Conservation (phyloP, 2,888 invertebrate species). For the Calliphora vomitoria region DNA sequence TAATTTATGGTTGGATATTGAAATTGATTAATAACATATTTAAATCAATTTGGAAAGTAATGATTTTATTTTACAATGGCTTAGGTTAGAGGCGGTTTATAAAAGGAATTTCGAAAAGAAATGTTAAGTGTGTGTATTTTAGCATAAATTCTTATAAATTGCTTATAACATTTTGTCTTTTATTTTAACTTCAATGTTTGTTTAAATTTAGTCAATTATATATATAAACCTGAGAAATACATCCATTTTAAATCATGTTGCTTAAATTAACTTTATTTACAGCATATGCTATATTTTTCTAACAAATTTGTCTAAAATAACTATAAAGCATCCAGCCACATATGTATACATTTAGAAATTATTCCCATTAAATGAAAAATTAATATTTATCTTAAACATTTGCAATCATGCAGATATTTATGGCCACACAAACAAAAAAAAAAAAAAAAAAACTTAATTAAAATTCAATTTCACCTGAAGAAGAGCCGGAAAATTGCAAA, state of each 20-base stretch:
- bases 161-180: no score
- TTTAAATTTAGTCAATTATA: no score
- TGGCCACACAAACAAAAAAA: not conserved
- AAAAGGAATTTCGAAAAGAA: not conserved
- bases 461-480: conserved; percentile 61
- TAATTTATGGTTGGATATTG: conserved; percentile 59
- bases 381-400: conserved; percentile 50
- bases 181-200: no score
- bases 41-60: conserved; percentile 65
- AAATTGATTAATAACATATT: conserved; percentile 70
- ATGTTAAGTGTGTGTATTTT: no score
- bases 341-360: not conserved
- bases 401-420: conserved; percentile 41
- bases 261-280: no score
- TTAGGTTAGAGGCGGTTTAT: not conserved
- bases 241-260: no score
- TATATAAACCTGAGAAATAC: no score
- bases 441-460: conserved; percentile 64
- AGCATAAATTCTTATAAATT: no score
- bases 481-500: conserved; percentile 13
- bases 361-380: conserved; percentile 30
- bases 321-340: no score
- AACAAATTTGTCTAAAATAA: no score
- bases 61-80: not conserved
- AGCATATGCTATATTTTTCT: no score